Conservation (phyloP, 2,797 vertebrate species). For the Chromis chromis region DNA sequence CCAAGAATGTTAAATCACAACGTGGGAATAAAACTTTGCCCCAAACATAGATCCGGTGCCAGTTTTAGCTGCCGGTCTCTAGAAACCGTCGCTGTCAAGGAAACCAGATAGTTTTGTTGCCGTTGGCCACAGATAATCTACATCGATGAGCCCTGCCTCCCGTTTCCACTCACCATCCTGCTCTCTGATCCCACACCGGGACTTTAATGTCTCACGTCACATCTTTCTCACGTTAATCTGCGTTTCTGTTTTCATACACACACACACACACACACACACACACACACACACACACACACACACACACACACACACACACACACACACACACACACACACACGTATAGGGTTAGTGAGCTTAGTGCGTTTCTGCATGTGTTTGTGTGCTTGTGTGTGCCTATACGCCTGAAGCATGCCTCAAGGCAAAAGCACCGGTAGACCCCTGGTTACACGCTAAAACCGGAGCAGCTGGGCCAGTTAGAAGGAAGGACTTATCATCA, state of each 20-base stretch:
- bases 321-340: constrained; percentile 24
- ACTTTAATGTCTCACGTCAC: constrained; percentile 50
- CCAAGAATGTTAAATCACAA: constrained; percentile 3
- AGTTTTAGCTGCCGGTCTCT: constrained; percentile 6
- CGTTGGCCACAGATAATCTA: constrained; percentile 30
- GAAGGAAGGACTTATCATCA: constrained; percentile 24
- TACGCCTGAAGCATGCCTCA: constrained; percentile 42
- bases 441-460: constrained; percentile 29
- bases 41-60: neutral
- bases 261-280: constrained; percentile 35
- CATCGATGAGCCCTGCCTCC: constrained; percentile 31
- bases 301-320: constrained; percentile 37
- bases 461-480: constrained; percentile 24
- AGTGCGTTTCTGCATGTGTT: constrained; percentile 8
- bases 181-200: constrained; percentile 32
- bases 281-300: constrained; percentile 35
- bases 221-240: constrained; percentile 52
- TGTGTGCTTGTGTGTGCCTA: constrained; percentile 9
- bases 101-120: constrained; percentile 15
- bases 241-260: constrained; percentile 1
- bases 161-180: neutral
- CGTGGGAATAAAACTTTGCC: constrained; percentile 32
- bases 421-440: constrained; percentile 37
- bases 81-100: constrained; percentile 17
- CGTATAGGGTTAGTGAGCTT: constrained; percentile 18